Percentiles rank a stretch among this genome's conserved stretches.
phyloP scores from a whole-genome alignment of 1,140 invertebrate genomes.

The Drosophila prosaltans region DNA sequence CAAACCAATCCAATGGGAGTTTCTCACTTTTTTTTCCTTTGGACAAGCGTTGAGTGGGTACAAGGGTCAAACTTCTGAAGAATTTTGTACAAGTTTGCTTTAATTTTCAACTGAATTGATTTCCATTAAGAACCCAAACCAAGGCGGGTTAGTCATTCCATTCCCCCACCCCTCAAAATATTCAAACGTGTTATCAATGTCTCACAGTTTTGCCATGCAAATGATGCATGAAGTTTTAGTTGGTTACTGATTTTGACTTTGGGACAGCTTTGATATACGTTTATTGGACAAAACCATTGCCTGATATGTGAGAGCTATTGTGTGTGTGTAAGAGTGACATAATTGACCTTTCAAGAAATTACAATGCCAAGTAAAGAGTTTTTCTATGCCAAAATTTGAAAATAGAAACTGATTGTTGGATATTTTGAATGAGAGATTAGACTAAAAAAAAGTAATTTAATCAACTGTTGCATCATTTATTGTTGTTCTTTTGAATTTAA shows the following conservation, averaged over 20 bases:
- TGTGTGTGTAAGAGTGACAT: constrained; percentile 27
- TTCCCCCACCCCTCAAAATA: background rate
- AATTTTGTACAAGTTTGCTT: constrained; percentile 56
- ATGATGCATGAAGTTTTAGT: constrained; percentile 67
- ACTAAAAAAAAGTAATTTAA: too few relatives aligned
- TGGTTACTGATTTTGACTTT: constrained; percentile 35
- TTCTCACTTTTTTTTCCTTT: too few relatives aligned
- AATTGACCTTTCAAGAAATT: constrained; percentile 44
- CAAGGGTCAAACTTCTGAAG: constrained; percentile 37
- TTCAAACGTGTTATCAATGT: constrained; percentile 34
- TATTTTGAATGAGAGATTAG: too few relatives aligned
- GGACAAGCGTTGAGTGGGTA: background rate
- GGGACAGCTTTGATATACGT: constrained; percentile 10
- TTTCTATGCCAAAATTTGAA: too few relatives aligned
- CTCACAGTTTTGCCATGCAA: constrained; percentile 59
- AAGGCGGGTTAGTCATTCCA: constrained; percentile 12
- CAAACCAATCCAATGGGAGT: constrained; percentile 19
- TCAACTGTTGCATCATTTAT: too few relatives aligned
- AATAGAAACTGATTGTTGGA: too few relatives aligned
- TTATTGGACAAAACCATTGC: background rate
- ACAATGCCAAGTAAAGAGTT: background rate
- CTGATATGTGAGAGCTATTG: background rate
- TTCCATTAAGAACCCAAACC: constrained; percentile 55
- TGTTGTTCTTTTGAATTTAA: too few relatives aligned
- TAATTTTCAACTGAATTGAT: constrained; percentile 64